phyloP scores from a whole-genome alignment of 2,797 vertebrate genomes.

The Nothura maculosa region DNA sequence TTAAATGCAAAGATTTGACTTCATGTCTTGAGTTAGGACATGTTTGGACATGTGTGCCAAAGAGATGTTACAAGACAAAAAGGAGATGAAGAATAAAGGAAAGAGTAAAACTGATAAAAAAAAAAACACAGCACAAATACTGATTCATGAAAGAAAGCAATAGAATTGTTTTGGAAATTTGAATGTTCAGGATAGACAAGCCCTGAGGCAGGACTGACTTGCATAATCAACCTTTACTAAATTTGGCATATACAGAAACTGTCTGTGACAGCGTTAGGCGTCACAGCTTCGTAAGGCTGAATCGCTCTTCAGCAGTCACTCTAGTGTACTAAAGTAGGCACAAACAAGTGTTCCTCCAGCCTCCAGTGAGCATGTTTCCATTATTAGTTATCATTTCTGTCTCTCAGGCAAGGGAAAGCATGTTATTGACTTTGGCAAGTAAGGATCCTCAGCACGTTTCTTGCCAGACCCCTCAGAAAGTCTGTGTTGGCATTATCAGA shows the following conservation, averaged over 20 bases:
- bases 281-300: not conserved
- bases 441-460: not conserved
- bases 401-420: not conserved
- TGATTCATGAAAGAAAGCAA: constrained; percentile 30
- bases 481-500: not conserved
- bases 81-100: not conserved
- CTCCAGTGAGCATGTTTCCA: not conserved
- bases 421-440: constrained; percentile 44
- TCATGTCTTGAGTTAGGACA: rapidly evolving
- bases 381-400: constrained; percentile 4
- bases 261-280: not conserved
- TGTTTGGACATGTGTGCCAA: not conserved
- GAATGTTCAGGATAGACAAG: constrained; percentile 33
- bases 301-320: constrained; percentile 3
- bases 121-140: not conserved
- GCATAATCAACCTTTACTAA: not conserved
- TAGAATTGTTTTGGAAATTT: constrained; percentile 56
- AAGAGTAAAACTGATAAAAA: not conserved
- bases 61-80: not conserved
- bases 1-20: not conserved
- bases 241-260: constrained; percentile 33
- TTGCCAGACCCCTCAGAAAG: constrained; percentile 27
- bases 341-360: constrained; percentile 20
- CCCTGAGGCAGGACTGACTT: constrained; percentile 44
- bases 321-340: constrained; percentile 12